Conservation (phyloP, 2,888 invertebrate genomes). For the Drosophila quinaria region DNA sequence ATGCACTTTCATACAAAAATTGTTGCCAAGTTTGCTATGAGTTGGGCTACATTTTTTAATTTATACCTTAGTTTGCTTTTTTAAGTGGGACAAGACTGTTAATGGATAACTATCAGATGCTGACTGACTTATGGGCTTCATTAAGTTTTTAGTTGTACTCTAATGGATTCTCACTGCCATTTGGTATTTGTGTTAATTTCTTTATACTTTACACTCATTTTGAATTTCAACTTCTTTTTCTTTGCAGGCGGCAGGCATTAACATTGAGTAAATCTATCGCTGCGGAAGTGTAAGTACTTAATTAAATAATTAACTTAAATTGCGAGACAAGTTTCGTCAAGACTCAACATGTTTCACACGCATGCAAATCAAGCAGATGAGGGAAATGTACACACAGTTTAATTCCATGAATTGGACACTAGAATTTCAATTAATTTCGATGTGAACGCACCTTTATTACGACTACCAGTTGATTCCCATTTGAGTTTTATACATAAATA, state of each 20-base stretch:
- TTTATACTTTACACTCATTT: slow-evolving; percentile 29
- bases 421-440: slow-evolving; percentile 48
- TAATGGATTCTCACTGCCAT: slow-evolving; percentile 22
- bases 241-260: slow-evolving; percentile 47
- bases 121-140: slow-evolving; percentile 17
- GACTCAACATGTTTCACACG: slow-evolving; percentile 41
- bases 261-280: slow-evolving; percentile 25
- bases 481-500: slow-evolving; percentile 17
- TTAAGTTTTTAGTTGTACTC: slow-evolving; percentile 20
- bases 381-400: not conserved
- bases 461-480: slow-evolving; percentile 19
- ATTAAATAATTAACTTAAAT: slow-evolving; percentile 57
- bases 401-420: slow-evolving; percentile 5
- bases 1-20: not conserved
- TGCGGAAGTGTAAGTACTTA: slow-evolving; percentile 67
- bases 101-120: slow-evolving; percentile 19
- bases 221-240: slow-evolving; percentile 12
- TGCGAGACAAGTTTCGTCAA: slow-evolving; percentile 24
- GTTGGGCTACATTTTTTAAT: slow-evolving; percentile 6
- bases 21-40: not conserved
- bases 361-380: slow-evolving; percentile 44
- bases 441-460: slow-evolving; percentile 53
- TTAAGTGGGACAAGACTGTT: not conserved
- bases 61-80: not conserved
- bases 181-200: slow-evolving; percentile 36